Base-by-base conservation (phyloP, 2,113 vertebrate genomes). In the Perca schrenkii region DNA sequence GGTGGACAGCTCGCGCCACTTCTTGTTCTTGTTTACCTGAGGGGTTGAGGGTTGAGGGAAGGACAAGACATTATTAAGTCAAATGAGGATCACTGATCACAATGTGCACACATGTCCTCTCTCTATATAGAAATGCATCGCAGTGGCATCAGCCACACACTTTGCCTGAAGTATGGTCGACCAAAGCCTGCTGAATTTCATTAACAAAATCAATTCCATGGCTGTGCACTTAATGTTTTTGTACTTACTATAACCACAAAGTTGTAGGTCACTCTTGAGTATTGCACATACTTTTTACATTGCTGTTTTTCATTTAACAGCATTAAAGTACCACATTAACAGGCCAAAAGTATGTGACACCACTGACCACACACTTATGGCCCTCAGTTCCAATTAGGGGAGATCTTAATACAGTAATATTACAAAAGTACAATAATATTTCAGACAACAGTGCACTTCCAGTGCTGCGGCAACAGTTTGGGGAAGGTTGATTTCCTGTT, bases 21-120 rank as follows among this genome's bases (percentile, higher is more conserved):
- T 99, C 94, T 99, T 99, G 95, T 98, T 99, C 95, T 99, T 99
- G 95, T 99, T 99, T 79, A 98, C 97, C 98, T 98, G 86, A 87
- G 65, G 8, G 61, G 82, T 77, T 28, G 21, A 65, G n/a, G 60
- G 34, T 62, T 31, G 53, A 14, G 2, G 50, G 16, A 34, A 68
- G 8, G 19, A 50, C 52, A 46, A 8, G 25, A 82, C 15, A 68
- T 67, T 14, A 7, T n/a, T 64, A 65, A 25, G 62, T 50, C 5
- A 50, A 74, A 72, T 53, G 65, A 68, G 53, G 58, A 50, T 25
- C 46, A 61, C 13, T 19, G 25, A 49, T 31, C 14, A 11, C 19
- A 14, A 22, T 46, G 34, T 64, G 36, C 36, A 47, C 43, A 17
- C 60, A 40, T 25, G 63, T 64, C 25, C 34, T 74, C 28, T 74